phyloP scores from a whole-genome alignment of 2,888 invertebrate genomes.

The Capitulum mitella region DNA sequence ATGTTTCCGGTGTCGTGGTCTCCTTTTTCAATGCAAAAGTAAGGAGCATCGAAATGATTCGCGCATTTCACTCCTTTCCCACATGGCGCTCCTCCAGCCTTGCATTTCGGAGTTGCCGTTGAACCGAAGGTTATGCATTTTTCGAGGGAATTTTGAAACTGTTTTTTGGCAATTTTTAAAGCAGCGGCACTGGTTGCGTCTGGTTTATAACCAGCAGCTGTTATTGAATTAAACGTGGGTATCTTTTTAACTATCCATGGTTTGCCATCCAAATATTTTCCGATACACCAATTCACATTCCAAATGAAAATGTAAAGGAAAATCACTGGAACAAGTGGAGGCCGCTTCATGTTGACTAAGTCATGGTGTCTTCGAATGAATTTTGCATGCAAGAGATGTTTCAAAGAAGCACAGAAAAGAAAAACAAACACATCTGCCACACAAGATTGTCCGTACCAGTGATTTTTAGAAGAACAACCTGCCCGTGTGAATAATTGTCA shows the following conservation, averaged over 20 bases:
- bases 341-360: neutral
- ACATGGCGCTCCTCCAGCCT: neutral
- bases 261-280: neutral
- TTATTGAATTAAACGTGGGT: neutral
- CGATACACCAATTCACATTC: neutral
- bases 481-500: too few relatives aligned
- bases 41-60: neutral
- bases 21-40: neutral
- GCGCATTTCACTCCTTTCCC: neutral
- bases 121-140: neutral
- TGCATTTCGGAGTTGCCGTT: neutral
- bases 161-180: neutral
- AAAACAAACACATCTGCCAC: too few relatives aligned
- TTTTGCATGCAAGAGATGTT: too few relatives aligned
- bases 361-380: neutral
- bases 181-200: neutral
- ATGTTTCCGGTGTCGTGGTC: neutral
- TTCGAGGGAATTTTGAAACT: neutral
- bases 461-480: too few relatives aligned
- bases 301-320: neutral
- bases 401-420: too few relatives aligned
- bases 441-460: too few relatives aligned
- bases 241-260: neutral
- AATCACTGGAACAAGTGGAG: neutral
- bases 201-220: neutral